Conservation (phyloP, 2,113 vertebrate species). For the Sarotherodon lohbergeri region DNA sequence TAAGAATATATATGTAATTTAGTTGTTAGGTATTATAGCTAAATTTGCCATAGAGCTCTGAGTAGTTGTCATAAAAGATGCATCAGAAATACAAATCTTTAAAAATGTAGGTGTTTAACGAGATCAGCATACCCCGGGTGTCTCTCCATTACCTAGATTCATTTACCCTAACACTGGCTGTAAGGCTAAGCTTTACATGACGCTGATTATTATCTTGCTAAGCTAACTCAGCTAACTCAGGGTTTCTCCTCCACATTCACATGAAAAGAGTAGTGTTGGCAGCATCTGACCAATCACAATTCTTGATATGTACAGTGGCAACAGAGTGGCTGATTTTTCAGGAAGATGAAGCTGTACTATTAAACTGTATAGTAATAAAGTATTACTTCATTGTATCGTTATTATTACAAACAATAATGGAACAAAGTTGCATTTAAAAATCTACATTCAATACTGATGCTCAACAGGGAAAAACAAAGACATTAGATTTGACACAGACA, state of each 20-base stretch:
- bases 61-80: background rate
- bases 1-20: background rate
- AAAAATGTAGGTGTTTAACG: rapidly evolving
- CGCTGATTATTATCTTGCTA: background rate
- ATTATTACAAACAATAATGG: background rate
- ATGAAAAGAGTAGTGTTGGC: background rate
- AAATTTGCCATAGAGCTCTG: background rate
- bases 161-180: background rate
- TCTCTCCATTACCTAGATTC: background rate
- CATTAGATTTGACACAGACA: background rate
- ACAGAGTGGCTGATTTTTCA: background rate
- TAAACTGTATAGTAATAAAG: background rate
- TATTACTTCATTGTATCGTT: background rate
- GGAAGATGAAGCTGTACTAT: background rate
- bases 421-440: background rate
- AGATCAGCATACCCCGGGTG: background rate
- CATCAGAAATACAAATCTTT: background rate
- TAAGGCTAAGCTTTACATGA: background rate
- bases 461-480: background rate
- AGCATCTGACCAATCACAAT: background rate
- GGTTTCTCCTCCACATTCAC: rapidly evolving
- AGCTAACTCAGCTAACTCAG: background rate
- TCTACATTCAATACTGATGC: background rate
- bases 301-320: background rate
- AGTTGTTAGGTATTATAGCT: rapidly evolving